phyloP scores from a whole-genome alignment of 2,797 vertebrate species.

The Smutsia temminckii region DNA sequence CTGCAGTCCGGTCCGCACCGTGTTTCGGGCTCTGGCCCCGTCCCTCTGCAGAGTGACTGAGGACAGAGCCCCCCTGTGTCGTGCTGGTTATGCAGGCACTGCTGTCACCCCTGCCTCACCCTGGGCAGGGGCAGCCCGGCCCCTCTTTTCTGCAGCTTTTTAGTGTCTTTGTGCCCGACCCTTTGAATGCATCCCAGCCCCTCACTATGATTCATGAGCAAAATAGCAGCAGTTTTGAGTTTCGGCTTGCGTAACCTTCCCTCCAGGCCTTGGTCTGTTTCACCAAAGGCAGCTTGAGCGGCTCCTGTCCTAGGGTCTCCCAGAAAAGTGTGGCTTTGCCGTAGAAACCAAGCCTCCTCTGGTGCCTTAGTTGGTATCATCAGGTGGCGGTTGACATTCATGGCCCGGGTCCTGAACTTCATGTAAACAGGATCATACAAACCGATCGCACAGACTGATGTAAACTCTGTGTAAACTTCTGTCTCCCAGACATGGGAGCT shows the following conservation, averaged over 20 bases:
- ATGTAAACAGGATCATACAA: no score
- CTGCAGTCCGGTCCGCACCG: no score
- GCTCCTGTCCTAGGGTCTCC: fast-evolving
- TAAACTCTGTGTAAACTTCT: not conserved
- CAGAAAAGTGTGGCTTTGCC: not conserved
- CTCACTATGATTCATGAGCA: not conserved
- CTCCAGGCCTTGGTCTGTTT: fast-evolving
- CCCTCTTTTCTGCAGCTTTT: not conserved
- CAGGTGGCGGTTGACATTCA: fast-evolving
- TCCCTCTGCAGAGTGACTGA: not conserved
- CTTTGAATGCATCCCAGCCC: not conserved
- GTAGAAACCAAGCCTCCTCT: not conserved
- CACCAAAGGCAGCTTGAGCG: fast-evolving
- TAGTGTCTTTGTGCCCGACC: fast-evolving
- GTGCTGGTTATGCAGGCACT: no score
- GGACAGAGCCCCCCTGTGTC: not conserved
- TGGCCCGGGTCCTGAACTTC: not conserved
- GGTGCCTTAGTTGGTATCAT: not conserved
- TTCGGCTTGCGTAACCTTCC: fast-evolving
- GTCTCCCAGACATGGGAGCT: not conserved
- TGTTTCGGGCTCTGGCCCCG: not conserved
- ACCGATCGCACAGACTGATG: fast-evolving
- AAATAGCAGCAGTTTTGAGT: fast-evolving
- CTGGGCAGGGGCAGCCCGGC: fast-evolving
- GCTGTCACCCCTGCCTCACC: no score